phyloP scores from a whole-genome alignment of 1,140 invertebrate genomes.

The Saccostrea cuccullata region DNA sequence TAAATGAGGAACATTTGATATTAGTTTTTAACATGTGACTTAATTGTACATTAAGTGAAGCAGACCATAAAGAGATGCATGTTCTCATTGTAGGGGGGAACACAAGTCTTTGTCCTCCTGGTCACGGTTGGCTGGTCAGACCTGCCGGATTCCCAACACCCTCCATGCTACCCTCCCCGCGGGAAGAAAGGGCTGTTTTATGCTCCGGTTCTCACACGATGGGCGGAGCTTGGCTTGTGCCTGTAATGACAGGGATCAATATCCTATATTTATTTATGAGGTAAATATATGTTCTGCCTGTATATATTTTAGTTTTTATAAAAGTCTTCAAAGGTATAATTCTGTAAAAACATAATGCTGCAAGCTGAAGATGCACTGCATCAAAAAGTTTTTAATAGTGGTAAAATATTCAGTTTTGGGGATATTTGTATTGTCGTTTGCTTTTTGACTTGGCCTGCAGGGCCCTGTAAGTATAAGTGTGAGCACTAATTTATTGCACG shows the following conservation, averaged over 20 bases:
- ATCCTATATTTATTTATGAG: constrained; percentile 77
- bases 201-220: constrained; percentile 80
- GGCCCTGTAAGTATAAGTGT: background rate
- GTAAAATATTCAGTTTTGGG: too few relatives aligned
- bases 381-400: too few relatives aligned
- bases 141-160: constrained; percentile 83
- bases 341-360: too few relatives aligned
- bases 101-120: constrained; percentile 76
- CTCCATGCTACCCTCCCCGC: constrained; percentile 78
- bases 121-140: constrained; percentile 81
- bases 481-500: background rate
- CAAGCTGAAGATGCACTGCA: too few relatives aligned
- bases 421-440: too few relatives aligned
- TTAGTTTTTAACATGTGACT: too few relatives aligned
- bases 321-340: too few relatives aligned
- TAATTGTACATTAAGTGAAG: too few relatives aligned
- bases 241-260: constrained; percentile 73
- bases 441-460: too few relatives aligned
- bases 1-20: too few relatives aligned
- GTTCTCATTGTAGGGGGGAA: background rate
- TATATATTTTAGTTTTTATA: too few relatives aligned
- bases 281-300: constrained; percentile 57
- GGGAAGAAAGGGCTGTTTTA: constrained; percentile 77
- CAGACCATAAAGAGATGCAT: background rate
- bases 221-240: constrained; percentile 77